phyloP scores from a whole-genome alignment of 2,888 invertebrate species.

The Hydrotaea diabolus region DNA sequence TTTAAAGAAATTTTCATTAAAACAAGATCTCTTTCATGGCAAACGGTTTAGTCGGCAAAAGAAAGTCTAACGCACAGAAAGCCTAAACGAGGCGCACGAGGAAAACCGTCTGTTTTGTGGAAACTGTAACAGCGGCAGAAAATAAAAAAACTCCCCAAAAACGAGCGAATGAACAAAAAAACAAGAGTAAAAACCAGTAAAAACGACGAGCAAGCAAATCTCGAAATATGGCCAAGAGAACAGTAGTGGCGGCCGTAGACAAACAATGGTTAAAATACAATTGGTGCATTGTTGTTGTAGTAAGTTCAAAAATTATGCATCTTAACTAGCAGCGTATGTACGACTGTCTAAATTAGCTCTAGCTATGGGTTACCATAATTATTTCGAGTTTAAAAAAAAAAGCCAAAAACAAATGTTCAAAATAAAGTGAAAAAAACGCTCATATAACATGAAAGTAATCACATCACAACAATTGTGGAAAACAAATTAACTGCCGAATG shows the following conservation, averaged over 20 bases:
- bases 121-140: constrained; percentile 44
- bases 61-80: constrained; percentile 76
- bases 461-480: background rate
- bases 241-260: background rate
- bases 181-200: constrained; percentile 31
- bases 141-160: constrained; percentile 55
- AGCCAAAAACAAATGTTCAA: too few species aligned
- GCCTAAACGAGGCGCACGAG: constrained; percentile 46
- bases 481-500: background rate
- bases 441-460: constrained; percentile 10
- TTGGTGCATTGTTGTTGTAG: constrained; percentile 55
- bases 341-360: too few species aligned
- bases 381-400: background rate
- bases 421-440: background rate
- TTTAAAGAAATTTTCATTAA: constrained; percentile 72
- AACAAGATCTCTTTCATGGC: constrained; percentile 80
- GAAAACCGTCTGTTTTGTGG: constrained; percentile 30
- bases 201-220: background rate
- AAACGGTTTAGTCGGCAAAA: constrained; percentile 78
- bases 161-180: constrained; percentile 34
- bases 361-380: background rate
- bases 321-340: background rate
- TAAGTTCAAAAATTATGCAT: background rate
- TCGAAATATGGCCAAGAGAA: constrained; percentile 6
- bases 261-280: background rate